Conservation (phyloP, 1,140 invertebrate genomes). For the Oppia nitens region DNA sequence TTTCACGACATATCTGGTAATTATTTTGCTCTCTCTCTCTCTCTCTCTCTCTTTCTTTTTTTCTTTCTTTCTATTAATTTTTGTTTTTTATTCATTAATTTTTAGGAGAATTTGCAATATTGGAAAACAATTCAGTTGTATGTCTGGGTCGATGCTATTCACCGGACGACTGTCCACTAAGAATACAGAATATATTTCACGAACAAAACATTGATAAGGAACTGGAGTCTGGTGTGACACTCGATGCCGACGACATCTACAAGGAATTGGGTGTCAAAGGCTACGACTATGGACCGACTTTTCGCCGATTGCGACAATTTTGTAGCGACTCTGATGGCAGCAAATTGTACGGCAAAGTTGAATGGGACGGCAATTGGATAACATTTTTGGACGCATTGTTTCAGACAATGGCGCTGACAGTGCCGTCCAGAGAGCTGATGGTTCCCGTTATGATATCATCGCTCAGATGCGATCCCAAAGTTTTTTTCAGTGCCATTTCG, state of each 20-base stretch:
- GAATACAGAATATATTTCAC: too few relatives aligned
- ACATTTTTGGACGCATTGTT: constrained; percentile 38
- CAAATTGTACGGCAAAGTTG: constrained; percentile 16
- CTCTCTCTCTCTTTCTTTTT: too few relatives aligned
- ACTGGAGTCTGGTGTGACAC: neutral
- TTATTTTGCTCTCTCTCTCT: too few relatives aligned
- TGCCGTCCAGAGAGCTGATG: neutral
- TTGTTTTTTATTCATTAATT: constrained; percentile 37
- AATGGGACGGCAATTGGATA: constrained; percentile 36
- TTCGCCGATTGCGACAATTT: constrained; percentile 68
- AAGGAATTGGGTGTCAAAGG: constrained; percentile 80
- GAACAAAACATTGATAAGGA: constrained; percentile 2
- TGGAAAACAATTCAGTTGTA: constrained; percentile 58
- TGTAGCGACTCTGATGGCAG: too few relatives aligned
- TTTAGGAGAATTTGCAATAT: constrained; percentile 76
- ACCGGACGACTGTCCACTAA: neutral
- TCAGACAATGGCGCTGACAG: constrained; percentile 31
- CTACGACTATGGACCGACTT: constrained; percentile 76
- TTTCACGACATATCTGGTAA: constrained; percentile 69
- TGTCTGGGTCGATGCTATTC: constrained; percentile 49
- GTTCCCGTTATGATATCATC: neutral
- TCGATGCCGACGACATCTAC: constrained; percentile 52
- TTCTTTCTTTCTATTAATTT: constrained; percentile 52
- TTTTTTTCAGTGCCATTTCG: neutral
- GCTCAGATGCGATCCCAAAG: neutral